These are phyloP conservation scores for Diloba caeruleocephala DNA, from an alignment of 2,888 invertebrate species.

Conservation along the genomic window DNA sequence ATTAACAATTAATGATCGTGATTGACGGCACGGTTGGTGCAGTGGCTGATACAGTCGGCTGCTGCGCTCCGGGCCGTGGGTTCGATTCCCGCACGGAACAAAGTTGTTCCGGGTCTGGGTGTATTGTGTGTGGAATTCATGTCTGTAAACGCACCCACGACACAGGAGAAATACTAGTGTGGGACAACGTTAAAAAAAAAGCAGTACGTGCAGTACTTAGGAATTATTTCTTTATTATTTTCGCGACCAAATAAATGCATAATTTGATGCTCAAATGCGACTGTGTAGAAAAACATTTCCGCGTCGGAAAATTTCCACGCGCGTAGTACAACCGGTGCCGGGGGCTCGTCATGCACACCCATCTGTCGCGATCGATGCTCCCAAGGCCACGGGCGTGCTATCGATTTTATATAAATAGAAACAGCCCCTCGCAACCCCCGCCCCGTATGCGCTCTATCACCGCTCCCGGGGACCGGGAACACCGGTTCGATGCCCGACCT, in stretches of 20 bases:
- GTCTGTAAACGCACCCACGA: no score
- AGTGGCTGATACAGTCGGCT: no score
- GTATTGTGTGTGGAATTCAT: no score
- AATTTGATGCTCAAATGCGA: conserved; percentile 4
- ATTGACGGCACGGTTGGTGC: no score
- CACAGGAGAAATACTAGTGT: no score
- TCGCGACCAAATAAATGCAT: neutral
- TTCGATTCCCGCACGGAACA: no score
- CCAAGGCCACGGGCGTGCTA: conserved; percentile 87
- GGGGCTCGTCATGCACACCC: conserved; percentile 80
- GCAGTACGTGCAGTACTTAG: no score
- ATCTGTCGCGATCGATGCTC: conserved; percentile 76
- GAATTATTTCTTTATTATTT: neutral
- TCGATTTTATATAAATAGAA: conserved; percentile 87
- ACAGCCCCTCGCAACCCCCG: conserved; percentile 66
- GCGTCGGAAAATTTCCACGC: conserved; percentile 23
- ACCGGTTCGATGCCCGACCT: conserved; percentile 75
- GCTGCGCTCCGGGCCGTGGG: no score
- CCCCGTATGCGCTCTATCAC: conserved; percentile 45
- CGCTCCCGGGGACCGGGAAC: conserved; percentile 44
- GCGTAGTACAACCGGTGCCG: conserved; percentile 63
- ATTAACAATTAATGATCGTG: no score
- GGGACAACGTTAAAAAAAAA: no score
- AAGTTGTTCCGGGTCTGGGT: no score
- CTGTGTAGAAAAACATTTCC: conserved; percentile 6